Evolutionary conservation across 2,797 vertebrate genomes (phyloP).

Genomic region (Pampus argenteus): DNA sequence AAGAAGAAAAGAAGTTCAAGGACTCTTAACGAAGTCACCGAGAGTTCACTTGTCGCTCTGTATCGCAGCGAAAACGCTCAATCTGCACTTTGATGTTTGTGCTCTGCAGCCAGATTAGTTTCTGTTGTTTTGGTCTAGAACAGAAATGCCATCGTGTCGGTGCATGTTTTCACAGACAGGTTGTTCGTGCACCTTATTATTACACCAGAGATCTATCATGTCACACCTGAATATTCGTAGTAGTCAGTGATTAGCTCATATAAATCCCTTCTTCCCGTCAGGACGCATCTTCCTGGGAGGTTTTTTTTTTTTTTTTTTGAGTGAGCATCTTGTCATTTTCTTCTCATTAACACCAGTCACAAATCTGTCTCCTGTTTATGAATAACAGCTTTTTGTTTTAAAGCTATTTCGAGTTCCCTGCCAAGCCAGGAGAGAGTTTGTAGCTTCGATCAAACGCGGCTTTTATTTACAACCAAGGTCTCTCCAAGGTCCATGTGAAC

Average conservation of each 20-base stretch:
- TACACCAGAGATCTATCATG: constrained; percentile 6
- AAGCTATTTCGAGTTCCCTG: constrained; percentile 6
- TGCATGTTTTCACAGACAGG: not conserved
- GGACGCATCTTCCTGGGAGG: not conserved
- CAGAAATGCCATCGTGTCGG: not conserved
- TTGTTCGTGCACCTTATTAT: not conserved
- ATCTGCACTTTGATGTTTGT: constrained; percentile 51
- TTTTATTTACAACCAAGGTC: constrained; percentile 52
- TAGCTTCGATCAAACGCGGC: constrained; percentile 39
- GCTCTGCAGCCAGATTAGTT: constrained; percentile 7
- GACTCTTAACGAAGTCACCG: constrained; percentile 60
- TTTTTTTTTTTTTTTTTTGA: constrained; percentile 1
- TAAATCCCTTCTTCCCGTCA: too few species aligned
- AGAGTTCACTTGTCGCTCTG: constrained; percentile 63
- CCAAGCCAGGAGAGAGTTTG: constrained; percentile 12
- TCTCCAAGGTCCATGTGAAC: constrained; percentile 37
- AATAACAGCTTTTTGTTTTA: constrained; percentile 25
- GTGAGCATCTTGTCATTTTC: constrained; percentile 2
- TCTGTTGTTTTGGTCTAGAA: not conserved
- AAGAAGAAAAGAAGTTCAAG: constrained; percentile 34
- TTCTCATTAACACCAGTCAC: constrained; percentile 15
- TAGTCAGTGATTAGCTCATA: not conserved
- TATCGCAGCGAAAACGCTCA: constrained; percentile 28
- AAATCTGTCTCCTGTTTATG: constrained; percentile 27
- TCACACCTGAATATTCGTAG: constrained; percentile 11